Conservation (phyloP, 1,140 invertebrate genomes). For the Octopus sinensis region DNA sequence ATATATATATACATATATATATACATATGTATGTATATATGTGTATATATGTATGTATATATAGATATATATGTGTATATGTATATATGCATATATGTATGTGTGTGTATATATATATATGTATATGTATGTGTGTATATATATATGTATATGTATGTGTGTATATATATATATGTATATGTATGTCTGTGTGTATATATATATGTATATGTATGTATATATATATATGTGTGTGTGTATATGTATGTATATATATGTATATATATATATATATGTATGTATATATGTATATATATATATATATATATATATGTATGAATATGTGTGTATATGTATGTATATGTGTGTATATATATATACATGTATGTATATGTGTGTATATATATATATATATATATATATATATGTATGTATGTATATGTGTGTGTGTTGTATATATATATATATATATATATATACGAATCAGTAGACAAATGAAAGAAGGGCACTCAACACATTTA, state of each 20-base stretch:
- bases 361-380: background rate
- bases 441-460: background rate
- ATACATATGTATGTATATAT: background rate
- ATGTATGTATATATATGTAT: background rate
- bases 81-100: background rate
- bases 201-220: background rate
- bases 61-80: background rate
- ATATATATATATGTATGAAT: background rate
- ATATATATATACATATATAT: background rate
- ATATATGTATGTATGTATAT: background rate
- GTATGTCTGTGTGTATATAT: background rate
- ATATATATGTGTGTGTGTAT: background rate
- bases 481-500: no score
- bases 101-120: background rate
- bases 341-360: background rate
- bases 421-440: background rate
- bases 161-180: background rate
- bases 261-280: background rate
- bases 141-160: background rate
- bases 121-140: background rate
- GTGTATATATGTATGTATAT: background rate
- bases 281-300: background rate
- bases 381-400: background rate
- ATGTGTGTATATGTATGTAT: background rate
- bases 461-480: no score